Percentiles rank a stretch among this genome's conserved stretches.
Conservation (phyloP, 2,888 invertebrate species). For the Drosophila stalkeri region DNA sequence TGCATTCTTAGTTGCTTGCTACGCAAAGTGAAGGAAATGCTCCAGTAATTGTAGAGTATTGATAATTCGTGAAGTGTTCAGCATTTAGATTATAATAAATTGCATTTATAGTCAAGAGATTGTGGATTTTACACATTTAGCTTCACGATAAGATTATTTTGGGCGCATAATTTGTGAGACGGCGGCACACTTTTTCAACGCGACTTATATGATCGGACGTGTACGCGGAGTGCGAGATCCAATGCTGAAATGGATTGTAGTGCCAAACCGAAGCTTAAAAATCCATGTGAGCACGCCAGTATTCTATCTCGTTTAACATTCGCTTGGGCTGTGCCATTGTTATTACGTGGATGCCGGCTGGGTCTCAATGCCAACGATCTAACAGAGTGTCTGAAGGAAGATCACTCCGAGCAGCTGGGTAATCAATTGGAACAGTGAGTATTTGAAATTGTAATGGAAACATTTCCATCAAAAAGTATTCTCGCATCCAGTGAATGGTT, state of each 20-base stretch:
- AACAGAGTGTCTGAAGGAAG: constrained; percentile 88
- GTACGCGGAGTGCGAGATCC: background rate
- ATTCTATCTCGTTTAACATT: constrained; percentile 83
- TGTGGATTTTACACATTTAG: constrained; percentile 21
- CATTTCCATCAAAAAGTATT: background rate
- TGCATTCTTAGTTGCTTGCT: background rate
- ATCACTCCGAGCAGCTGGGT: constrained; percentile 85
- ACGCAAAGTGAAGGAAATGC: background rate
- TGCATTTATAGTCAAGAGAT: constrained; percentile 34
- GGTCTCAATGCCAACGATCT: constrained; percentile 88
- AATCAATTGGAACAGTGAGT: constrained; percentile 83
- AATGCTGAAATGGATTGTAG: constrained; percentile 82
- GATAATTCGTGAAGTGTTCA: background rate
- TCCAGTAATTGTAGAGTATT: background rate
- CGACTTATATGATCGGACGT: constrained; percentile 16
- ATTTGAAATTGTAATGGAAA: background rate
- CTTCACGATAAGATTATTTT: constrained; percentile 47
- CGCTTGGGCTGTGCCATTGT: constrained; percentile 83
- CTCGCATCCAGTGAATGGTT: constrained; percentile 87
- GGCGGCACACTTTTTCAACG: background rate
- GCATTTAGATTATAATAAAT: constrained; percentile 27
- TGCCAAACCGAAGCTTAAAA: constrained; percentile 82
- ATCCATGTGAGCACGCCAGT: constrained; percentile 82
- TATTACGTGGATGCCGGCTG: constrained; percentile 80
- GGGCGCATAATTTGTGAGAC: constrained; percentile 13